phyloP scores from a whole-genome alignment of 2,113 vertebrate genomes.

The Prinia subflava region DNA sequence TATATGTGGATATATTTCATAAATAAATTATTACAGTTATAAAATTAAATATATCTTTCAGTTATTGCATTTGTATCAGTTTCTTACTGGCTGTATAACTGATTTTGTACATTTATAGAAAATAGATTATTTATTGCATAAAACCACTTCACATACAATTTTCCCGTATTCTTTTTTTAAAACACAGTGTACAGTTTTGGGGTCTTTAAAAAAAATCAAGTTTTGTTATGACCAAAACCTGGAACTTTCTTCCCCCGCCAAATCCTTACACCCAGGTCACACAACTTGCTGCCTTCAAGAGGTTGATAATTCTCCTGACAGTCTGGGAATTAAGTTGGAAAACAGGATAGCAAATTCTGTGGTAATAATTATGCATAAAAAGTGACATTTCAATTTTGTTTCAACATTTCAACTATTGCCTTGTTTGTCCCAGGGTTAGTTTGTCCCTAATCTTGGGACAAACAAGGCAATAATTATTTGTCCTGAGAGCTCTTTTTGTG shows the following conservation, averaged over 20 bases:
- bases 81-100: conserved; percentile 19
- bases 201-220: not conserved
- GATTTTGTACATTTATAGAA: conserved; percentile 48
- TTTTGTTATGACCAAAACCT: not conserved
- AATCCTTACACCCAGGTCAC: not conserved
- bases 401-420: too few species aligned
- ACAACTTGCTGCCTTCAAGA: not conserved
- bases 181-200: not conserved
- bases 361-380: not conserved
- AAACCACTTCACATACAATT: not conserved
- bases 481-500: not conserved
- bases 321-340: not conserved
- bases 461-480: not conserved
- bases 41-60: conserved; percentile 3
- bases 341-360: not conserved
- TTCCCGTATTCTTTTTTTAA: not conserved
- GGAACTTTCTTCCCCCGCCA: not conserved
- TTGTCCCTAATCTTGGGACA: not conserved
- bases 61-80: conserved; percentile 22
- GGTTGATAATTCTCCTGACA: not conserved
- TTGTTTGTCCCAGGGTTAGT: too few species aligned
- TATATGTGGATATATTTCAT: conserved; percentile 55
- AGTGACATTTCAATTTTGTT: not conserved
- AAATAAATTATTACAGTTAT: conserved; percentile 67
- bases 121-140: conserved; percentile 70